Base-by-base conservation (phyloP, 2,113 vertebrate species). In the Pseudonaja textilis region DNA sequence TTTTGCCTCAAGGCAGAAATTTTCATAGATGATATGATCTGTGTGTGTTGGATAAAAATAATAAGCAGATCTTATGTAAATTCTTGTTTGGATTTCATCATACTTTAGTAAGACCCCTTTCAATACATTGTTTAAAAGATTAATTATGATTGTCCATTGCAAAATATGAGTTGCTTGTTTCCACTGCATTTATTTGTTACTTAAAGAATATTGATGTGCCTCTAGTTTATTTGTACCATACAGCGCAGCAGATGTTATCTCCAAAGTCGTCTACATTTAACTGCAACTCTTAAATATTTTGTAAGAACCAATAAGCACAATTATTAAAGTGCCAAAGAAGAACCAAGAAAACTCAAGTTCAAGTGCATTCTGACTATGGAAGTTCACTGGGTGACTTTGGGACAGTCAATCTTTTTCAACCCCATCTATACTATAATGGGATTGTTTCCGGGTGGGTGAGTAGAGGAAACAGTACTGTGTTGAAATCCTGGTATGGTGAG, bases 81-180 rank as follows among this genome's bases (percentile, higher is more conserved):
- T 55, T 69, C 52, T 85, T 34, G 25, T 69, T 26, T 47, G 45
- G 4, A 29, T 87, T 81, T 34, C 85, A 7, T 2, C 89, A 29
- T n/a, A 45, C 56, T 26, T 89, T 55, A 89, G 64, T 81, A 57
- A 92, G 52, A 29, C 54, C 39, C 57, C 11, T n/a, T 59, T 39
- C 14, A 93, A 39, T 61, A 4, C 47, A 89, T 93, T 20, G 42
- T 87, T 94, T 88, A 91, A 26, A 89, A 20, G 89, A n/a, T 34
- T 47, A 94, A 25, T 1, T 52, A 93, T 89, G 34, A 81, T 89
- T 45, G 23, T 92, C 88, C n/a, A 42, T 92, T 56, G 92, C 86
- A 90, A 69, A 92, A 93, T 94, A 93, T 96, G 90, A 42, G 93
- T 92, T 93, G 94, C 93, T 81, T 81, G 87, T 81, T 91, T 92